A percentile compares a stretch with the other conserved stretches of the same genome.
Conservation (phyloP, 2,888 invertebrate genomes). For the Ectobius pallidus region DNA sequence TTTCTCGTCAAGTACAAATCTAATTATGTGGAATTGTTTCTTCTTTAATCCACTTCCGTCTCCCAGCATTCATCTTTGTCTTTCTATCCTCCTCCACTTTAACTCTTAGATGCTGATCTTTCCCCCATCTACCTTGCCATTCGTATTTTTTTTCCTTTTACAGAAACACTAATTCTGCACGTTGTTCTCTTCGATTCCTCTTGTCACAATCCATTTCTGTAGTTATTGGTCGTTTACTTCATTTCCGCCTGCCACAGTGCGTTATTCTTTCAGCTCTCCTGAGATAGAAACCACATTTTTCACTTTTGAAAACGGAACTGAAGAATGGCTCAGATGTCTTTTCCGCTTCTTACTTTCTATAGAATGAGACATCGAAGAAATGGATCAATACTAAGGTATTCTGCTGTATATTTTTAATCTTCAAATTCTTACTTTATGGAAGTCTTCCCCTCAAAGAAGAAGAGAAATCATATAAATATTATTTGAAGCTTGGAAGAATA, state of each 20-base stretch:
- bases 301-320: slow-evolving; percentile 4
- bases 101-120: too few species aligned
- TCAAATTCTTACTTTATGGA: too few species aligned
- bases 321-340: background rate
- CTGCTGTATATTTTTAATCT: too few species aligned
- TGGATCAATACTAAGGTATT: too few species aligned
- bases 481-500: too few species aligned
- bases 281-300: background rate
- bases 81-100: background rate
- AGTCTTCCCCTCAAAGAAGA: too few species aligned
- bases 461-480: too few species aligned
- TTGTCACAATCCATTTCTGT: background rate
- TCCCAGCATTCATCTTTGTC: background rate
- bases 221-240: background rate
- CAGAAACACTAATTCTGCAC: slow-evolving; percentile 4
- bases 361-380: background rate
- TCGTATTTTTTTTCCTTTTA: background rate
- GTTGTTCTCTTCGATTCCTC: background rate
- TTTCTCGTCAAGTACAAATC: slow-evolving; percentile 36
- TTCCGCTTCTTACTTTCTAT: background rate
- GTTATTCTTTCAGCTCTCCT: background rate
- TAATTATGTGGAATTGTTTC: slow-evolving; percentile 38
- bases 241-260: background rate
- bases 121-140: too few species aligned
- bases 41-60: slow-evolving; percentile 34